Evolutionary conservation across 2,797 vertebrate genomes (phyloP), one percentile per base, ranked within the genome.

Genomic region (Syndactyla subalaris): DNA sequence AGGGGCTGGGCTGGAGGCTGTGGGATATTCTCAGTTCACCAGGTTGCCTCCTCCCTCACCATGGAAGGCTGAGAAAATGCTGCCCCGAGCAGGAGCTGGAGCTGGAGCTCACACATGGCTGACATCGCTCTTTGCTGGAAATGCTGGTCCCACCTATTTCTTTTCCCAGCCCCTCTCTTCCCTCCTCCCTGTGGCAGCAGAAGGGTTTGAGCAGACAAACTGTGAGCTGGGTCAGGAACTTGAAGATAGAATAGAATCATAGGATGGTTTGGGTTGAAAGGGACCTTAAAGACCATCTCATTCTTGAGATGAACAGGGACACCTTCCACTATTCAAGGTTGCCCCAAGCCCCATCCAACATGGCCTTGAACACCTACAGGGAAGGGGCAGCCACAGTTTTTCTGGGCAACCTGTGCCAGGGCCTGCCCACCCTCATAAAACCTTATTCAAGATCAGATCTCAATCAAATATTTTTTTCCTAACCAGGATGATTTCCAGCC

Each of bases 31-130:
- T 17, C 22, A 10, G 68, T 7, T 92, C 51, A 27, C 92, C 65
- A 63, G 85, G 61, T 52, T 86, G 36, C 52, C 76, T 71, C 46
- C 78, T 68, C 61, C 22, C 7, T 10, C 58, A 13, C 54, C 46
- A 14, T 2, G 0, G 1, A n/a, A 7, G 41, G 66, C 77, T 86
- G 54, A 2, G 16, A 41, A 76, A 77, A 27, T 0, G 0, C 41
- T 65, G 82, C 66, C 54, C 1, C 1, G 52, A 55, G 75, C 45
- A 39, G 75, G 68, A 90, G 61, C 36, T 57, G 39, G 10, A 74
- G 73, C 48, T 27, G 26, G 54, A 39, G 61, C 46, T 85, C 32
- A 0, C 7, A 20, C 43, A 7, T 0, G 3, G 41, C 67, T 61
- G 39, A 30, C 4, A 7, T 0, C 0, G 0, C 38, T 59, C 6